Evolutionary conservation across 1,140 invertebrate genomes (phyloP), one percentile per base, ranked within the genome.

Genomic region (Zaprionus nigranus): DNA sequence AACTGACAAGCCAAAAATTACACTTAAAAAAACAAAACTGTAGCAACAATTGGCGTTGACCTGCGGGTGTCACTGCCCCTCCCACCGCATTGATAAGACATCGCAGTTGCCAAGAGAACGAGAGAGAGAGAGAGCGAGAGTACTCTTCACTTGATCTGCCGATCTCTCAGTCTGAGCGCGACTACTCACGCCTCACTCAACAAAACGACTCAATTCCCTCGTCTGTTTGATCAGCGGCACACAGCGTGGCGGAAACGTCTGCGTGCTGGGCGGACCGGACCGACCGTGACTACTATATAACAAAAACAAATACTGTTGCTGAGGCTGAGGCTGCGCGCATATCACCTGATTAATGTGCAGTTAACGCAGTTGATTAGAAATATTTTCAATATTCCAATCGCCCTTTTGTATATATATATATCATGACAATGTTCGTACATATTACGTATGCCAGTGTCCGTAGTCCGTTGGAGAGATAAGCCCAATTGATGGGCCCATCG

Each of bases 1-100:
- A 72, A 90, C 78, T 90, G 68, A 78, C 75, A 79, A 78, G 78
- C 85, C 81, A 81, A 88, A 84, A 68, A 84, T 81, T 79, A 81
- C 69, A 81, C 83, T 85, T 78, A 68, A 84, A 73, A 84, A 58
- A 79, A 65, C 56, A n/a, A 6, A 46, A 17, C 17, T 46, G 2
- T 46, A 51, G 11, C 11, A 61, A 36, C 30, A 78, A 75, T 71
- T 66, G 26, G 26, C 49, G 36, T 78, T 88, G 84, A 88, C 83
- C 83, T 74, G 43, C 69, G 69, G 66, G 62, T 73, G 62, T 22
- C 72, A 64, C 54, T 63, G 46, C 78, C 70, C 80, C 78, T 78
- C 84, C 40, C 7, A 20, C 20, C 58, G 1, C 61, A 34, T 28
- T 13, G 78, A 79, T 79, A 79, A 77, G 62, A 24, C 17, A 40